Base-by-base conservation (phyloP, 2,888 invertebrate genomes). In the Lucinisca nassula region DNA sequence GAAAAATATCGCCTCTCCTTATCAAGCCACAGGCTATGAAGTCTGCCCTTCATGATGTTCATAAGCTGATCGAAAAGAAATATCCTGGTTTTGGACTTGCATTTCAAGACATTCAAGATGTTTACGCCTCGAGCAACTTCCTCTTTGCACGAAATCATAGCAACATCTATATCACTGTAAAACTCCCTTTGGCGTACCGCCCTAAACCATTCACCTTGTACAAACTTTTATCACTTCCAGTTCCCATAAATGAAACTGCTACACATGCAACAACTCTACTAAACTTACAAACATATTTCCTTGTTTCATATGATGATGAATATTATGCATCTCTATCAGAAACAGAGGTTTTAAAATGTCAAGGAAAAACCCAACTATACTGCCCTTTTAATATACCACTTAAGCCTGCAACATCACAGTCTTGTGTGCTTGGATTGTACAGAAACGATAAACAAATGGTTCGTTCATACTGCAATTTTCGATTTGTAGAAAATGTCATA, bases 181-280 rank as follows among this genome's bases (percentile, higher is more conserved):
- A 80, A 77, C 49, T 84, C 38, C 84, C 80, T 27, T 70, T 85
- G 67, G 74, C 88, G 10, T 58, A 78, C 37, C 40, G 73, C 17
- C 49, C 76, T 37, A 45, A 83, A 24, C 72, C 81, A 4, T 37
- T 89, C n/a, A 27, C 80, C 27, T 17, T 88, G n/a, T 88, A 51
- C 51, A 77, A 81, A 55, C 49, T 88, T 27, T 78, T 80, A 35
- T 83, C 88, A 6, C 10, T 85, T 2, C 85, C 88, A 8, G 85
- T 88, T 8, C 85, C 88, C 27, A 77, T 88, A 17, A 88, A 88
- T 30, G 40, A 79, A 32, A 82, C 88, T 27, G 82, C 88, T 24
- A 37, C 58, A 58, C 88, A 85, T 85, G 85, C 85, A 21, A 85
- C 88, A 21, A 79, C 83, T 38, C 40, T 88, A 8, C 12, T 85